These are phyloP conservation scores for Acanthosoma haemorrhoidale DNA, from an alignment of 2,888 invertebrate genomes.

Conservation along the genomic window DNA sequence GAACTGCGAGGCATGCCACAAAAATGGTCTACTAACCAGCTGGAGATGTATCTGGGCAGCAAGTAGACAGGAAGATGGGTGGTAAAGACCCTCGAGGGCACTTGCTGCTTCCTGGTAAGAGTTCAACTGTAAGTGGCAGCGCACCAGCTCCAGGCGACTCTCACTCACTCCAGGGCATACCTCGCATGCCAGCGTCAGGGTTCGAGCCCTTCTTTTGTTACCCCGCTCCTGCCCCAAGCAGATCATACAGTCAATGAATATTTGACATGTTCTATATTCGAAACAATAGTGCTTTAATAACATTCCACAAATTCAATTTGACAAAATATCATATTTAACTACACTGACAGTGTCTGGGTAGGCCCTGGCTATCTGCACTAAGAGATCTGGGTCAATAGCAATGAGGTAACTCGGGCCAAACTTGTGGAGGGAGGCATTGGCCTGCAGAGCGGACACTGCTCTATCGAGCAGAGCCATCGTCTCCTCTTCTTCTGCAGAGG, in stretches of 20 bases:
- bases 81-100: conserved; percentile 59
- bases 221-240: background rate
- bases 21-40: conserved; percentile 39
- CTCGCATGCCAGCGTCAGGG: conserved; percentile 38
- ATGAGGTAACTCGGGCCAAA: conserved; percentile 71
- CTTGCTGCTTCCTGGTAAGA: conserved; percentile 43
- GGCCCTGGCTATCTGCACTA: conserved; percentile 70
- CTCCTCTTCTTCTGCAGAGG: conserved; percentile 44
- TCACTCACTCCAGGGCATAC: conserved; percentile 70
- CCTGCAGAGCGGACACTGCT: conserved; percentile 55
- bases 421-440: conserved; percentile 47
- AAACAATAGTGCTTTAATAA: too few relatives aligned
- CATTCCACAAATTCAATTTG: too few relatives aligned
- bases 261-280: too few relatives aligned
- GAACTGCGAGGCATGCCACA: too few relatives aligned
- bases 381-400: conserved; percentile 77
- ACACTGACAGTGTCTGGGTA: conserved; percentile 66
- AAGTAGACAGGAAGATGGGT: conserved; percentile 76
- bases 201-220: conserved; percentile 29
- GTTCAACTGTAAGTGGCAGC: conserved; percentile 36
- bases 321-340: too few relatives aligned
- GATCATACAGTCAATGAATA: too few relatives aligned
- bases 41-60: conserved; percentile 79
- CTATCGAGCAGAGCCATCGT: conserved; percentile 47
- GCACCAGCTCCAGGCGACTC: conserved; percentile 44